These are phyloP conservation scores for Dryococelus australis DNA, from an alignment of 2,888 invertebrate species.

Conservation along the genomic window DNA sequence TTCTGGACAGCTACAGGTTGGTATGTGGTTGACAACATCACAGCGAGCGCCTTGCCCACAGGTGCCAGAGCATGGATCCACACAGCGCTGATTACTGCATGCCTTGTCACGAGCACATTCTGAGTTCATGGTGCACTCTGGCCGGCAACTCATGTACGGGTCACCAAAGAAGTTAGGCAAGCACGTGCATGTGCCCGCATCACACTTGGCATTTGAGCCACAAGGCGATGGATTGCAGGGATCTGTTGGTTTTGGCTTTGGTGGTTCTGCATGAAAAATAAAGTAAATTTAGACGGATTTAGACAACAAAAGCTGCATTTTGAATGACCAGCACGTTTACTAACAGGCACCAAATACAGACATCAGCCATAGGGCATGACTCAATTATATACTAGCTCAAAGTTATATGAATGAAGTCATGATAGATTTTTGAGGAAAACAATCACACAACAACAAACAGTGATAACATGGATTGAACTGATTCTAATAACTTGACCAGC, in stretches of 20 bases:
- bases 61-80: slow-evolving; percentile 69
- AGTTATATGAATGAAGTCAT: no score
- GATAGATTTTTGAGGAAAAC: no score
- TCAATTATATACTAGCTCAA: no score
- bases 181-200: slow-evolving; percentile 68
- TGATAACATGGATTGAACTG: no score
- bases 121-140: slow-evolving; percentile 78
- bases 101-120: slow-evolving; percentile 74
- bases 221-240: slow-evolving; percentile 73
- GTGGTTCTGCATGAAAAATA: slow-evolving; percentile 64
- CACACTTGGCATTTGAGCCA: slow-evolving; percentile 73
- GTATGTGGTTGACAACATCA: slow-evolving; percentile 65
- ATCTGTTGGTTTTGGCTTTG: slow-evolving; percentile 58
- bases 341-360: no score
- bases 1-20: slow-evolving; percentile 65
- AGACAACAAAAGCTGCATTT: background rate
- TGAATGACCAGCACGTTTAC: no score
- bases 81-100: slow-evolving; percentile 78
- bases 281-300: background rate
- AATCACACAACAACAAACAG: no score
- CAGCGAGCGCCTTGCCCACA: slow-evolving; percentile 66
- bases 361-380: no score
- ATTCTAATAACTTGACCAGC: no score
- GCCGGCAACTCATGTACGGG: slow-evolving; percentile 74
- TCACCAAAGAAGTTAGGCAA: slow-evolving; percentile 73